Conservation (phyloP, 2,888 invertebrate species). For the Graphium colonna region DNA sequence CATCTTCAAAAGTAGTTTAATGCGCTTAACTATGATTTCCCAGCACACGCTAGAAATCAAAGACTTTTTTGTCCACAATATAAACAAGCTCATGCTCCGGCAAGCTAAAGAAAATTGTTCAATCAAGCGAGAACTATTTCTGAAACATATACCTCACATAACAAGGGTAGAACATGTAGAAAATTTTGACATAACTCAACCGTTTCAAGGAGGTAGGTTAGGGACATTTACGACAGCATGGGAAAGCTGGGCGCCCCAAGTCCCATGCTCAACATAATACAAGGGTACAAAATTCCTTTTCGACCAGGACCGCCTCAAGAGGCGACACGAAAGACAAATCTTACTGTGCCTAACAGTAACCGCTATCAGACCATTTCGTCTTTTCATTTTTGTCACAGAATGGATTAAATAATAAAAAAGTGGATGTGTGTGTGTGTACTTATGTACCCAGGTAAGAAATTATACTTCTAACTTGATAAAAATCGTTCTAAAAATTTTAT, state of each 20-base stretch:
- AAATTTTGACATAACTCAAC: slow-evolving; percentile 1
- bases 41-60: no score
- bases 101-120: not conserved
- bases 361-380: not conserved
- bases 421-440: no score
- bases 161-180: not conserved
- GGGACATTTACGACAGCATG: not conserved
- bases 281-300: not conserved
- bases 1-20: not conserved
- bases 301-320: not conserved
- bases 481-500: no score
- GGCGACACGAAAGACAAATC: no score
- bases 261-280: not conserved
- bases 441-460: no score
- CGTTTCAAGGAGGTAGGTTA: not conserved
- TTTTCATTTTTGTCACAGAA: no score
- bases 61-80: not conserved
- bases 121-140: not conserved
- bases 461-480: no score
- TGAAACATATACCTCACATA: not conserved
- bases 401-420: not conserved
- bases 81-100: not conserved
- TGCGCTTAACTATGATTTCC: no score
- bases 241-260: not conserved
- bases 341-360: no score